Percentiles rank a stretch among this genome's conserved stretches.
phyloP scores from a whole-genome alignment of 2,113 vertebrate genomes.

The Rhegmatorhina hoffmannsi region DNA sequence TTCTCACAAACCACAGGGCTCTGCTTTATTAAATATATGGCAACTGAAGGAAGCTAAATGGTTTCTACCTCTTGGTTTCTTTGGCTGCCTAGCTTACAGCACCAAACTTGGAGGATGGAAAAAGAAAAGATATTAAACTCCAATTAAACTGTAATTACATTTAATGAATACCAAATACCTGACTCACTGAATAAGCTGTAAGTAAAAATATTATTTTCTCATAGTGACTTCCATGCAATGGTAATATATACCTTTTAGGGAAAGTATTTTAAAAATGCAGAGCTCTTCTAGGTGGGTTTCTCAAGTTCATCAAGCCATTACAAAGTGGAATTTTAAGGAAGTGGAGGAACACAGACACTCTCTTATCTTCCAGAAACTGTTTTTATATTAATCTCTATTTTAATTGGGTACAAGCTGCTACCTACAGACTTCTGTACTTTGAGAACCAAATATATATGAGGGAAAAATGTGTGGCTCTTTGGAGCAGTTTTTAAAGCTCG shows the following conservation, averaged over 20 bases:
- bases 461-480: conserved; percentile 54
- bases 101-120: neutral
- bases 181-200: conserved; percentile 76
- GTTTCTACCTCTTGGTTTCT: conserved; percentile 8
- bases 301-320: conserved; percentile 81
- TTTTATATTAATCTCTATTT: conserved; percentile 78
- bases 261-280: conserved; percentile 76
- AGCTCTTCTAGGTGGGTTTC: conserved; percentile 76
- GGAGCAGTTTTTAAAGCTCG: conserved; percentile 51
- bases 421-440: conserved; percentile 69
- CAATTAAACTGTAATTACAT: conserved; percentile 84
- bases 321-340: conserved; percentile 76
- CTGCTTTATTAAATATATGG: neutral
- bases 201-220: conserved; percentile 79
- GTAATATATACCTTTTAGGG: conserved; percentile 83
- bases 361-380: conserved; percentile 74
- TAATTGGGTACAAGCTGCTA: conserved; percentile 77
- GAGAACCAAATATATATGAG: conserved; percentile 70
- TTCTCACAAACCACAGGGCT: neutral
- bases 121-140: conserved; percentile 72
- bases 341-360: conserved; percentile 64
- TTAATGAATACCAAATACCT: conserved; percentile 84
- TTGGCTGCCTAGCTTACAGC: conserved; percentile 30
- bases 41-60: neutral
- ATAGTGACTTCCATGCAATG: conserved; percentile 73